Evolutionary conservation across 2,113 vertebrate genomes (phyloP).

Genomic region (Gobio gobio): DNA sequence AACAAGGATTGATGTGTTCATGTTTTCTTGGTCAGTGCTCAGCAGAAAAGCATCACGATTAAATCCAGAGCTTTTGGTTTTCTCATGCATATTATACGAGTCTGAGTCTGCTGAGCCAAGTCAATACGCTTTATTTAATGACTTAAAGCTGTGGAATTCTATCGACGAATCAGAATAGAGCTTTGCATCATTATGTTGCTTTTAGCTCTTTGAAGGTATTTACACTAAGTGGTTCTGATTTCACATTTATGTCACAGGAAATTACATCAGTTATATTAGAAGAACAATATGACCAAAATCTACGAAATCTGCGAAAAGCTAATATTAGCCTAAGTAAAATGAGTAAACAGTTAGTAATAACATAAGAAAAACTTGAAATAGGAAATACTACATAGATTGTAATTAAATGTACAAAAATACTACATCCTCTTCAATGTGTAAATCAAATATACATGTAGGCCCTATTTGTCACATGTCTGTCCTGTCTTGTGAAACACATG

Average conservation of each 20-base stretch:
- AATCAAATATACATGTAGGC: too few species aligned
- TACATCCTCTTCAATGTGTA: too few species aligned
- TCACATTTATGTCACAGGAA: background rate
- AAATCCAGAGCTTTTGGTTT: slow-evolving; percentile 25
- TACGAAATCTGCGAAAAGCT: too few species aligned
- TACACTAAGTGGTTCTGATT: background rate
- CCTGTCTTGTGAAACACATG: too few species aligned
- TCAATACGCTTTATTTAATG: slow-evolving; percentile 31
- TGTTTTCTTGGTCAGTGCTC: slow-evolving; percentile 27
- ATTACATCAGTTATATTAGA: background rate
- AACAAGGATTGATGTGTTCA: slow-evolving; percentile 41
- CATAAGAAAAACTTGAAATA: too few species aligned
- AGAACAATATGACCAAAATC: background rate
- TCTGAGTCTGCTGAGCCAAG: background rate
- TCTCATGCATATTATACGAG: slow-evolving; percentile 9
- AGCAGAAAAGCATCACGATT: slow-evolving; percentile 33
- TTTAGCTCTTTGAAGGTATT: background rate
- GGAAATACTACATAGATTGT: too few species aligned
- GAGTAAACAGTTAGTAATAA: too few species aligned
- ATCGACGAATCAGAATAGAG: background rate
- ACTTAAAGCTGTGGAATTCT: background rate
- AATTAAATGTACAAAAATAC: too few species aligned
- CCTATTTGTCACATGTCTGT: too few species aligned
- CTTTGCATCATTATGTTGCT: background rate
- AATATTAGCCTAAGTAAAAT: too few species aligned